Conservation (phyloP, 2,113 vertebrate species). For the Hippocampus abdominalis region DNA sequence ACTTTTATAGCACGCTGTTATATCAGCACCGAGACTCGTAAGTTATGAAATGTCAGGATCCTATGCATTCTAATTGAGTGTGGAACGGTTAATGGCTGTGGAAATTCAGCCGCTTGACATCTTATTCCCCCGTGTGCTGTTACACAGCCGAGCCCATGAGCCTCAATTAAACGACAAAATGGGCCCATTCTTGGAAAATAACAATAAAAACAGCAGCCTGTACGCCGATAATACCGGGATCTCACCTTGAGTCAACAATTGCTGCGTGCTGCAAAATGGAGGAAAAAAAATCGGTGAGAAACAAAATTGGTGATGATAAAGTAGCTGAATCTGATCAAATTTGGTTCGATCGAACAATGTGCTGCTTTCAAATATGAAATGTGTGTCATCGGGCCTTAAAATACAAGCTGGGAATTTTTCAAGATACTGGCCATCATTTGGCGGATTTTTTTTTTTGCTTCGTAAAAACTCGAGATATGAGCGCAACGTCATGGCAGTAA, state of each 20-base stretch:
- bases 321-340: neutral
- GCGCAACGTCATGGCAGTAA: too few species aligned
- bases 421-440: neutral
- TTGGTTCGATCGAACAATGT: neutral
- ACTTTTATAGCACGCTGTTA: constrained; percentile 67
- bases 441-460: neutral
- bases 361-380: neutral
- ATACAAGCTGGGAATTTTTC: neutral
- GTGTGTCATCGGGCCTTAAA: neutral
- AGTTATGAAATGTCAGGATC: constrained; percentile 77
- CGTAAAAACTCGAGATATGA: too few species aligned
- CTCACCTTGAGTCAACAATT: constrained; percentile 68
- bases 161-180: constrained; percentile 78
- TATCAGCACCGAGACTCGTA: constrained; percentile 73
- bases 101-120: constrained; percentile 75
- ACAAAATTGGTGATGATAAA: neutral
- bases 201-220: constrained; percentile 72
- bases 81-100: constrained; percentile 75
- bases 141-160: constrained; percentile 70
- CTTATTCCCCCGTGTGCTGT: constrained; percentile 70
- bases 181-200: constrained; percentile 72
- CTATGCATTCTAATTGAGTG: constrained; percentile 81
- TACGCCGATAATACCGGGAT: constrained; percentile 63
- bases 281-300: constrained; percentile 1
- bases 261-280: constrained; percentile 59